phyloP scores from a whole-genome alignment of 2,888 invertebrate species.

The Tillus elongatus region DNA sequence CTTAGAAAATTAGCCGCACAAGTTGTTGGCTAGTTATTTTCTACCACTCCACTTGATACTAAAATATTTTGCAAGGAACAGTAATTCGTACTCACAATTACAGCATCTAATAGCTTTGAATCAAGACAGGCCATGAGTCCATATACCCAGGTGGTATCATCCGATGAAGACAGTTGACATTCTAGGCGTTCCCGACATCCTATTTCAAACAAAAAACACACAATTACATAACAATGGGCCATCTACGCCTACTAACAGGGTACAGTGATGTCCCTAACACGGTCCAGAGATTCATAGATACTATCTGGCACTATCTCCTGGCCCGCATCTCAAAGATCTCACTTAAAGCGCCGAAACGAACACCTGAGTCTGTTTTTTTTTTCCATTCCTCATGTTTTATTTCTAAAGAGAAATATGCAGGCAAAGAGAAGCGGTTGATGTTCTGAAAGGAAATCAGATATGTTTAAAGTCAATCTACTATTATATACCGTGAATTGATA shows the following conservation, averaged over 20 bases:
- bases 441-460: conserved; percentile 38
- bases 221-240: conserved; percentile 43
- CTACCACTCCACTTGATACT: too few relatives aligned
- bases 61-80: too few relatives aligned
- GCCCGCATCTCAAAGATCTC: conserved; percentile 30
- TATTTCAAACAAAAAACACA: conserved; percentile 41
- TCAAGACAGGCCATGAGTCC: too few relatives aligned
- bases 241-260: conserved; percentile 44
- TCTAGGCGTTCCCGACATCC: conserved; percentile 40
- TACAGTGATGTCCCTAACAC: conserved; percentile 41
- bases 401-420: too few relatives aligned
- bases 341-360: conserved; percentile 31
- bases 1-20: too few relatives aligned
- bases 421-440: conserved; percentile 28
- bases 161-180: conserved; percentile 41
- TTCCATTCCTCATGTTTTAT: too few relatives aligned
- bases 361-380: conserved; percentile 29
- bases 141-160: conserved; percentile 36
- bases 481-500: conserved; percentile 37
- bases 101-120: too few relatives aligned
- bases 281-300: conserved; percentile 29
- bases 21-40: too few relatives aligned
- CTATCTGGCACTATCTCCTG: conserved; percentile 29
- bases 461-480: conserved; percentile 39
- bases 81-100: too few relatives aligned